Conservation (phyloP, 1,140 invertebrate genomes). For the Berghia stephanieae region DNA sequence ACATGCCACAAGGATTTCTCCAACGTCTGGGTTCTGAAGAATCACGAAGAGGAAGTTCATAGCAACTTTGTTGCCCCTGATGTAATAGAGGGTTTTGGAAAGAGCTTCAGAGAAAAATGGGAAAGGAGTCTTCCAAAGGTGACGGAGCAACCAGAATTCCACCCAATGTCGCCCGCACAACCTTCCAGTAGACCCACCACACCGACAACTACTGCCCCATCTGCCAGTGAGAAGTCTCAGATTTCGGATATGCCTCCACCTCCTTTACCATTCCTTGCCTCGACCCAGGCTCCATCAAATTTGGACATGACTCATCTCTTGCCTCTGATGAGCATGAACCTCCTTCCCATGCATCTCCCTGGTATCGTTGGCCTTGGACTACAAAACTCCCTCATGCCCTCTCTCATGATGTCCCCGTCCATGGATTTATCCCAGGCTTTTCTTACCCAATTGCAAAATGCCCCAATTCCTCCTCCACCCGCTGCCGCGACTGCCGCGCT, state of each 20-base stretch:
- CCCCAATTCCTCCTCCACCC: background rate
- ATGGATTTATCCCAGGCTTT: slow-evolving; percentile 47
- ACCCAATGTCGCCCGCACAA: slow-evolving; percentile 25
- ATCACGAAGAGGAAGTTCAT: slow-evolving; percentile 95
- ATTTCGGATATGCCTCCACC: slow-evolving; percentile 55
- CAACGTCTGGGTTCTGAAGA: slow-evolving; percentile 93
- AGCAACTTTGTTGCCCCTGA: slow-evolving; percentile 88
- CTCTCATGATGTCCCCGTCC: slow-evolving; percentile 77
- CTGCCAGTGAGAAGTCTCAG: slow-evolving; percentile 43
- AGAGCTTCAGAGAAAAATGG: slow-evolving; percentile 73
- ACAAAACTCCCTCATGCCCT: slow-evolving; percentile 76
- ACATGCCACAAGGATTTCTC: slow-evolving; percentile 94
- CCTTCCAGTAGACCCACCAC: slow-evolving; percentile 52
- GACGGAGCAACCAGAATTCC: background rate
- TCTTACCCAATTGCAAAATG: slow-evolving; percentile 51
- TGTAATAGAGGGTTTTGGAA: slow-evolving; percentile 89
- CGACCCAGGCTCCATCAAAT: slow-evolving; percentile 34
- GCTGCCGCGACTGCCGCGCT: slow-evolving; percentile 36
- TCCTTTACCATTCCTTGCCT: slow-evolving; percentile 52
- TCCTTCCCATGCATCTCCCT: slow-evolving; percentile 65
- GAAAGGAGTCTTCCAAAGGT: slow-evolving; percentile 59
- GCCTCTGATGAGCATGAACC: slow-evolving; percentile 69
- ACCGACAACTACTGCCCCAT: slow-evolving; percentile 24
- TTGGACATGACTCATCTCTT: slow-evolving; percentile 57
- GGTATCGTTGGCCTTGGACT: slow-evolving; percentile 75